Evolutionary conservation across 2,113 vertebrate species (phyloP).

Genomic region (Onychostruthus taczanowskii): DNA sequence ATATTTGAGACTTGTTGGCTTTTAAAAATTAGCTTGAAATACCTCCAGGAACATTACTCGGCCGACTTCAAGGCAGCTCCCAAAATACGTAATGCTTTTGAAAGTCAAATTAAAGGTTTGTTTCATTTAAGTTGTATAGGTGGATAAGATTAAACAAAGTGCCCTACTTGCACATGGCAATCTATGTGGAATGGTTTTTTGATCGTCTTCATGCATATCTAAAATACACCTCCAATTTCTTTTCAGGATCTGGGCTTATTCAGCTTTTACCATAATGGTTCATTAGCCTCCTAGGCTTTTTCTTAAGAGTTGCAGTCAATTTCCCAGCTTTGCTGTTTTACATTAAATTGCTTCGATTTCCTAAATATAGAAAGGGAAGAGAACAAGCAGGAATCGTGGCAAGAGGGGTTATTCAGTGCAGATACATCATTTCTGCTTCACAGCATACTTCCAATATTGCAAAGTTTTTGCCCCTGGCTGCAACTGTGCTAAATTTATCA

Average conservation of each 20-base stretch:
- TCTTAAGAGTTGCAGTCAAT: slow-evolving; percentile 24
- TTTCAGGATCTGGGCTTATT: slow-evolving; percentile 27
- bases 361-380: background rate
- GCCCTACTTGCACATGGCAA: slow-evolving; percentile 29
- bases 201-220: slow-evolving; percentile 18
- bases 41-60: background rate
- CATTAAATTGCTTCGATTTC: slow-evolving; percentile 40
- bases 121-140: slow-evolving; percentile 47
- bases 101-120: slow-evolving; percentile 61
- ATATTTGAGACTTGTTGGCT: background rate
- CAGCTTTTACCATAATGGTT: slow-evolving; percentile 52
- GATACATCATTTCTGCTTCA: slow-evolving; percentile 6
- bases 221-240: slow-evolving; percentile 40
- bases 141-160: slow-evolving; percentile 51
- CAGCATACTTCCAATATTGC: background rate
- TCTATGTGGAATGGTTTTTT: slow-evolving; percentile 30
- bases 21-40: slow-evolving; percentile 36
- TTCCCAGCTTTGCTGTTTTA: slow-evolving; percentile 33
- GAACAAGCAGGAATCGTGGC: background rate
- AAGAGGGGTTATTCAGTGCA: background rate
- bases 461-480: background rate
- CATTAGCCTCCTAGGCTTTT: slow-evolving; percentile 32
- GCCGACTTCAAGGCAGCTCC: background rate
- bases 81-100: slow-evolving; percentile 32
- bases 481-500: background rate